These are phyloP conservation scores for Hemibagrus wyckioides DNA, from an alignment of 2,113 vertebrate species.

Conservation along the genomic window DNA sequence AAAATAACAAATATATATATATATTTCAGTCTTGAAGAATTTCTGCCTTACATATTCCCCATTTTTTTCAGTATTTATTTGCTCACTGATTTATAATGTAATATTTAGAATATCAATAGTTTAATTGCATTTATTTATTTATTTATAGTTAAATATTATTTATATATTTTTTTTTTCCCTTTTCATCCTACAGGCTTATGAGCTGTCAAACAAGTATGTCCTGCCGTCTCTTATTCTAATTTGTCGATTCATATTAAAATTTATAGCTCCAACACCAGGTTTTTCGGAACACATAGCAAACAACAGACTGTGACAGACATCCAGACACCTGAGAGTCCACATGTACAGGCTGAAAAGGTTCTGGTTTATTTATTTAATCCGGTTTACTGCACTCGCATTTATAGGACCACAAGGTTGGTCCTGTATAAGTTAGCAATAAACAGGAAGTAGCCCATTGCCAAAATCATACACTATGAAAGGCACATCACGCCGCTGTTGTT, in stretches of 20 bases:
- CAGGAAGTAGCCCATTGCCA: not conserved
- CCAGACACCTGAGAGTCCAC: not conserved
- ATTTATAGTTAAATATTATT: not conserved
- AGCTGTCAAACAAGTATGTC: not conserved
- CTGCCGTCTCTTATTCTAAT: not conserved
- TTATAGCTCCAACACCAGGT: not conserved
- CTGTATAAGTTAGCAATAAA: not conserved
- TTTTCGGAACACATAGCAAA: not conserved
- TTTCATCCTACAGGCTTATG: not conserved
- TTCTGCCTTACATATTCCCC: too few species aligned
- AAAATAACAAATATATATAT: not conserved
- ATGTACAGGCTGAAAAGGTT: not conserved
- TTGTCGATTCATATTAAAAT: not conserved
- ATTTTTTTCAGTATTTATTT: not conserved
- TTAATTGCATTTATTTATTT: not conserved
- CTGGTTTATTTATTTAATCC: slow-evolving; percentile 16
- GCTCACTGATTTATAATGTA: too few species aligned
- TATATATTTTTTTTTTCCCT: not conserved
- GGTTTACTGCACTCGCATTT: not conserved
- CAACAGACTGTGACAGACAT: not conserved
- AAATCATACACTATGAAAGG: not conserved
- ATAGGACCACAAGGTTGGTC: not conserved
- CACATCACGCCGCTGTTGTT: not conserved
- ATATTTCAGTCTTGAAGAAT: not conserved
- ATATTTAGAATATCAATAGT: too few species aligned